A percentile compares a stretch with the other conserved stretches of the same genome.
phyloP scores from a whole-genome alignment of 2,113 vertebrate genomes.

The Petaurus breviceps region DNA sequence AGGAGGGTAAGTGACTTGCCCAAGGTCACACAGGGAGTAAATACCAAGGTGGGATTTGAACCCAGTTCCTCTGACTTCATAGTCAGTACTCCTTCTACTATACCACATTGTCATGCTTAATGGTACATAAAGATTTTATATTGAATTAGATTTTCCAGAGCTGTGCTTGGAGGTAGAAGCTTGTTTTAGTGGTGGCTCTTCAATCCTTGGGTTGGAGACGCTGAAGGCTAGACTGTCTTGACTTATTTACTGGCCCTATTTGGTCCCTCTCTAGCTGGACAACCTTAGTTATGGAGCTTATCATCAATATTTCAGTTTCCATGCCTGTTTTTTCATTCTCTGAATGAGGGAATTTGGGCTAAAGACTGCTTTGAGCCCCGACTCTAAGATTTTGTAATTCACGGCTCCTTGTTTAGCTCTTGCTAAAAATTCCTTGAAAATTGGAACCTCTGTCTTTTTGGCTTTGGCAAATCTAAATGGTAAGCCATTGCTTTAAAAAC shows the following conservation, averaged over 20 bases:
- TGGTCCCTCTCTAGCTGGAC: not conserved
- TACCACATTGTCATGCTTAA: not conserved
- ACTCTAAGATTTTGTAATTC: constrained; percentile 24
- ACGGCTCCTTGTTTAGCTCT: not conserved
- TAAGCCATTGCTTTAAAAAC: not conserved
- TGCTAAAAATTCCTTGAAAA: constrained; percentile 49
- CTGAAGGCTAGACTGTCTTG: not conserved
- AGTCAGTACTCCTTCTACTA: not conserved
- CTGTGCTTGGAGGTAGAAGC: not conserved
- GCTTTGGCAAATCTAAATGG: constrained; percentile 49
- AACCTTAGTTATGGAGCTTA: not conserved
- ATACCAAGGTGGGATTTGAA: constrained; percentile 11
- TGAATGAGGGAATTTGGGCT: not conserved
- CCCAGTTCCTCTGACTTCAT: not conserved
- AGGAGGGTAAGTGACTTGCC: constrained; percentile 33
- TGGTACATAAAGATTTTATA: constrained; percentile 5
- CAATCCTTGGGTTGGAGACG: not conserved
- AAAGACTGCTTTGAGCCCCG: not conserved
- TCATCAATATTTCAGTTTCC: not conserved
- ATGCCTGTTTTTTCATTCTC: not conserved
- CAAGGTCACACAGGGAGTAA: not conserved
- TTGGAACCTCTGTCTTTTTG: constrained; percentile 3
- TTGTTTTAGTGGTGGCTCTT: constrained; percentile 33
- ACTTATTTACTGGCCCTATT: not conserved
- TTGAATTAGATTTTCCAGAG: constrained; percentile 33